These are phyloP conservation scores for Rhorus exstirpatorius DNA, from an alignment of 2,888 invertebrate genomes.

Conservation along the genomic window DNA sequence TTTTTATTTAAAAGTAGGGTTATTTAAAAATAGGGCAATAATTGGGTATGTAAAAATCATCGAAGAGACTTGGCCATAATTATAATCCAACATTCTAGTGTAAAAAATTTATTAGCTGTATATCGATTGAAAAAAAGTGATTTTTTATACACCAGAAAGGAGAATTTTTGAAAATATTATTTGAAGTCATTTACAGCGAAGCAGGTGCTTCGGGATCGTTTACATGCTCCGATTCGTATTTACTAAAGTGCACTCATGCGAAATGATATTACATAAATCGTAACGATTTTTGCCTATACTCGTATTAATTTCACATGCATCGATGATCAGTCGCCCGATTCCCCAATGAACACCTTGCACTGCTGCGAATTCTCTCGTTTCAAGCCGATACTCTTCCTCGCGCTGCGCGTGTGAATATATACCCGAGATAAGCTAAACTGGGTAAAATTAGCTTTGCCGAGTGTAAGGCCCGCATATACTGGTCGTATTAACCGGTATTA, in stretches of 20 bases:
- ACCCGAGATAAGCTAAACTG: constrained; percentile 39
- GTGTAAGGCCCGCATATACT: not conserved
- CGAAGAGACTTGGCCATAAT: no score
- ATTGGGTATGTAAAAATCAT: no score
- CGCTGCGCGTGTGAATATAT: constrained; percentile 17
- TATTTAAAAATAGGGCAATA: no score
- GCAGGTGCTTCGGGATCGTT: not conserved
- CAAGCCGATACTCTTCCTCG: constrained; percentile 15
- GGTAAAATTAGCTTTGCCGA: constrained; percentile 50
- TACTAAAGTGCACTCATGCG: not conserved
- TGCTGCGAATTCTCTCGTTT: constrained; percentile 20
- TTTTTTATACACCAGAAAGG: no score
- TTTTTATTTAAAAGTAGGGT: no score
- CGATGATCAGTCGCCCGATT: constrained; percentile 20
- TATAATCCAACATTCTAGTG: no score
- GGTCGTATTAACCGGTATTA: constrained; percentile 57
- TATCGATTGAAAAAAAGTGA: no score
- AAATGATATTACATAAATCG: constrained; percentile 18
- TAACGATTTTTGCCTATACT: constrained; percentile 34
- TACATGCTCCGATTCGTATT: not conserved
- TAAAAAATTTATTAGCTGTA: no score
- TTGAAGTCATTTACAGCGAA: no score
- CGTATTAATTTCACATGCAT: constrained; percentile 48
- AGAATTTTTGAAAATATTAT: no score
- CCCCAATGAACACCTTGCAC: constrained; percentile 16